Base-by-base conservation (phyloP, 2,888 invertebrate species). In the Rutpela maculata region DNA sequence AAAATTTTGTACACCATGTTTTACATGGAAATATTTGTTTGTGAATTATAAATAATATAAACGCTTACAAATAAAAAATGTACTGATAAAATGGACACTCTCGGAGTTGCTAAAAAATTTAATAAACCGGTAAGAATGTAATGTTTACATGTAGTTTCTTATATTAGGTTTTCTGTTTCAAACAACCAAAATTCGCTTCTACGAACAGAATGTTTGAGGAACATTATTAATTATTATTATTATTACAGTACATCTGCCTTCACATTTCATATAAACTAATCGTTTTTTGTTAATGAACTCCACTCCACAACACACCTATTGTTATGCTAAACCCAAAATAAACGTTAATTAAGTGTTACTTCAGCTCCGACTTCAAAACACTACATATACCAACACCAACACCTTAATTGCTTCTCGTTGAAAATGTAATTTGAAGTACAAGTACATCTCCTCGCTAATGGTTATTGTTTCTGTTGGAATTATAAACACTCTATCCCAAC, bases 401-500 rank as follows among this genome's bases (percentile, higher is more conserved):
- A 35, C 38, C 63, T 63, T 55, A 67, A 67, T 67, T 67, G 50
- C 67, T 67, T 22, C 50, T 22, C 55, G 50, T 22, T 55, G 67
- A 67, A 55, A 19, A 50, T 50, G 50, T 67, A 67, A 50, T 67
- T 50, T 55, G 19, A 67, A 43, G 67, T 22, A 43, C 22, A 55
- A 50, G 67, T 19, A 67, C 50, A 55, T 67, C 35, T 67, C 55
- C 67, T 55, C 31, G 15, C 55, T 67, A 67, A 67, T 50, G 22
- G 67, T 67, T 67, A 67, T 67, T 50, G 67, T 67, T 67, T 67
- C 43, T 43, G 43, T 67, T 55, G 67, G 67, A 43, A 67, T 50
- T 19, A 55, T 67, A 55, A 31, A 67, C 65, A 65, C 57, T 57
- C n/a, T 9, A 18, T 12, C 26, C 19, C 60, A 22, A 26, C 26